Conservation (phyloP, 2,888 invertebrate species). For the Oscheius sp. region DNA sequence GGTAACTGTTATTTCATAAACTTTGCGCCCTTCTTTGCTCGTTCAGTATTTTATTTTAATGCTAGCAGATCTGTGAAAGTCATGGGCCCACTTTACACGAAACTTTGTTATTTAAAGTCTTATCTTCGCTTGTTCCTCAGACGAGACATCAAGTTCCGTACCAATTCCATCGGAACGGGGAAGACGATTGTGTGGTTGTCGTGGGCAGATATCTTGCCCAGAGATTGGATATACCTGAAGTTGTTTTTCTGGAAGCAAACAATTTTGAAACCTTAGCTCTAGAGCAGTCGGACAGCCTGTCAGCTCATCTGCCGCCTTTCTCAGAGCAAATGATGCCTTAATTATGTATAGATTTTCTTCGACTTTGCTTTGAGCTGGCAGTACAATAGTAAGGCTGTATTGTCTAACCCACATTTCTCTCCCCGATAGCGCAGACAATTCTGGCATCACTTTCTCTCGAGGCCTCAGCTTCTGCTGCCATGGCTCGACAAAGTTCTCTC, state of each 20-base stretch:
- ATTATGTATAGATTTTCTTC: too few species aligned
- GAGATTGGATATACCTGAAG: slow-evolving; percentile 62
- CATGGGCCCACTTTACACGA: too few species aligned
- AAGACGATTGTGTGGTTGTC: slow-evolving; percentile 67
- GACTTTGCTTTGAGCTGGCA: slow-evolving; percentile 4
- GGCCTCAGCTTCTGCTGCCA: slow-evolving; percentile 70
- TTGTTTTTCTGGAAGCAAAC: neutral
- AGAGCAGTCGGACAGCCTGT: slow-evolving; percentile 59
- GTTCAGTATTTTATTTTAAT: too few species aligned
- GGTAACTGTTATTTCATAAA: too few species aligned
- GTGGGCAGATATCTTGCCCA: slow-evolving; percentile 62
- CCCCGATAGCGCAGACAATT: slow-evolving; percentile 64
- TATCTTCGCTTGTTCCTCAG: neutral
- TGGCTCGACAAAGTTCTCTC: slow-evolving; percentile 59
- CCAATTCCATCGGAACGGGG: slow-evolving; percentile 51
- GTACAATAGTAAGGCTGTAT: neutral
- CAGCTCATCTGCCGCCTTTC: slow-evolving; percentile 62
- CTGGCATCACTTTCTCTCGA: slow-evolving; percentile 65
- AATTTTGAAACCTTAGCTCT: slow-evolving; percentile 43
- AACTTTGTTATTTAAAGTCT: too few species aligned
- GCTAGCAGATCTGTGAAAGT: too few species aligned
- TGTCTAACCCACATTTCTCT: slow-evolving; percentile 28
- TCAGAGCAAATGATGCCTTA: slow-evolving; percentile 63
- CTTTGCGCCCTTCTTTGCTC: too few species aligned
- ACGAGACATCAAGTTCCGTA: neutral